Base-by-base conservation (phyloP, 2,113 vertebrate species). In the Etheostoma cragini region DNA sequence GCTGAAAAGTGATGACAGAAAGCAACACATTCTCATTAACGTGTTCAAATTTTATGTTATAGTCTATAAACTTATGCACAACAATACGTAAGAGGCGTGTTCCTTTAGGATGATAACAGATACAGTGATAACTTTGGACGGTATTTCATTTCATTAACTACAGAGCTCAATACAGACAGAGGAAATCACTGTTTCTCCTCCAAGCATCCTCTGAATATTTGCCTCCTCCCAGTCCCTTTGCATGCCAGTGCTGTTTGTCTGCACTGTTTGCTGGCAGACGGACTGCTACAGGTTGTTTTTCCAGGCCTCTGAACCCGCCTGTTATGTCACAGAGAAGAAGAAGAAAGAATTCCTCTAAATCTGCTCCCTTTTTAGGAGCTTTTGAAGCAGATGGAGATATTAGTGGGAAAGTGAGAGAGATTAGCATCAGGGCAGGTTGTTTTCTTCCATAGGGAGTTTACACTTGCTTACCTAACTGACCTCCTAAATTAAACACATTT, bases 401-500 rank as follows among this genome's bases (percentile, higher is more conserved):
- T 10, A 5, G 64, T 7, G 24, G 22, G 47, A 71, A 16, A 47
- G n/a, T 17, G 68, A 67, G 69, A 47, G 47, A 17, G 62, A 71
- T 60, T 33, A 38, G 72, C 10, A 35, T 68, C 77, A 46, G 57
- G 19, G 21, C 86, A 49, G 76, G 67, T 82, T 93, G 88, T 92
- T 93, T 92, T 87, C 58, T 53, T 82, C 75, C 65, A 3, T 38
- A 24, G 69, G 2, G 24, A 80, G 87, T 90, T 90, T 87, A 85
- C 74, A 38, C 86, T 86, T 49, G 81, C 87, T 93, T 88, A 89
- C 91, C 77, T 57, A 90, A 90, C 81, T 71, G 76, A 88, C 82
- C 87, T 89, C 87, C 83, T 69, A 94, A 92, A 92, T 89, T 72
- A 94, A 93, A 94, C 67, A 82, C 57, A 8, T 65, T 30, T 47